Conservation (phyloP, 2,113 vertebrate species). For the Gambusia holbrooki region DNA sequence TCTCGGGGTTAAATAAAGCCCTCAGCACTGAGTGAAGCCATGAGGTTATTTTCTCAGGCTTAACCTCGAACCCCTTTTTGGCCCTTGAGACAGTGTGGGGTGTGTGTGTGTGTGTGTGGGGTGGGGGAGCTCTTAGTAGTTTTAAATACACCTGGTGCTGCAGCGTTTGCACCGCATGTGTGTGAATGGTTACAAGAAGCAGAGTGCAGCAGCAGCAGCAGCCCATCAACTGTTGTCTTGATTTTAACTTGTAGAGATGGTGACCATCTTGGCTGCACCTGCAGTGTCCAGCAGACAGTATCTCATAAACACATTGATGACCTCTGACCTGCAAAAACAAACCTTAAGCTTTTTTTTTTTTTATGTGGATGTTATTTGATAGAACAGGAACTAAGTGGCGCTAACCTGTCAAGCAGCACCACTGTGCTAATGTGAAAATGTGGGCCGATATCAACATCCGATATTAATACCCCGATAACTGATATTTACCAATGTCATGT, state of each 20-base stretch:
- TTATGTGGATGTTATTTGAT: no score
- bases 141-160: slow-evolving; percentile 51
- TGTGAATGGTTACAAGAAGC: slow-evolving; percentile 52
- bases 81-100: not conserved
- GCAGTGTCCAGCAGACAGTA: no score
- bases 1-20: slow-evolving; percentile 38
- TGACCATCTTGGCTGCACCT: no score
- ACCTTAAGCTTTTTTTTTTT: no score
- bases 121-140: slow-evolving; percentile 9
- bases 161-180: slow-evolving; percentile 55
- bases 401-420: no score
- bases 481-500: no score
- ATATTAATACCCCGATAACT: no score
- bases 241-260: slow-evolving; percentile 6
- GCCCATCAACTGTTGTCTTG: slow-evolving; percentile 9
- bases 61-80: slow-evolving; percentile 9
- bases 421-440: no score
- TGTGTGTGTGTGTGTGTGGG: not conserved
- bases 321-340: no score
- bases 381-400: no score
- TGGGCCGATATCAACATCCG: no score
- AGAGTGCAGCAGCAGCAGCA: not conserved
- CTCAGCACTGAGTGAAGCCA: slow-evolving; percentile 8
- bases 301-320: no score
- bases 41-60: slow-evolving; percentile 39